Evolutionary conservation across 2,797 vertebrate species (phyloP).

Genomic region (Nyctalus aviator): DNA sequence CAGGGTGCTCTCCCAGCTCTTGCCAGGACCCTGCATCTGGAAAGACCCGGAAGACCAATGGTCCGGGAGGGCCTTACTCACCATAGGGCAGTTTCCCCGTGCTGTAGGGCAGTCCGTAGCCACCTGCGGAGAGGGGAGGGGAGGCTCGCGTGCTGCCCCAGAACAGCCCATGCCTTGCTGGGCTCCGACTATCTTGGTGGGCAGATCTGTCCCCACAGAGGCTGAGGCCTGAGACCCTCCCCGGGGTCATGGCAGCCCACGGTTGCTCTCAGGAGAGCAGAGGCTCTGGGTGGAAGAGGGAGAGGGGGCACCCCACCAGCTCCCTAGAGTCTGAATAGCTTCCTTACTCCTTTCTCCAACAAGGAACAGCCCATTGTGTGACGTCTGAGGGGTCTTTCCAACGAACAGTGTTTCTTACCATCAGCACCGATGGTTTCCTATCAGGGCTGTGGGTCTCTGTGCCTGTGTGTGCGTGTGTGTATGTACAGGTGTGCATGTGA

Average conservation of each 20-base stretch:
- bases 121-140: conserved; percentile 88
- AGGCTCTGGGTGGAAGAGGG: neutral
- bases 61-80: conserved; percentile 72
- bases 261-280: neutral
- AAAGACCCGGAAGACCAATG: neutral
- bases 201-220: neutral
- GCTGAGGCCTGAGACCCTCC: neutral
- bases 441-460: neutral
- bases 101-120: conserved; percentile 91
- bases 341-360: neutral
- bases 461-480: rapidly evolving
- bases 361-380: neutral
- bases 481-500: neutral
- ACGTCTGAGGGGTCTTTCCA: neutral
- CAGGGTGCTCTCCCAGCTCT: neutral
- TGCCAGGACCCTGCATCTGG: neutral
- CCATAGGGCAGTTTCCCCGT: conserved; percentile 92
- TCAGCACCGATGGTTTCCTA: neutral
- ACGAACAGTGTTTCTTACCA: neutral
- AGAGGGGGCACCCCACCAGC: neutral
- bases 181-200: neutral
- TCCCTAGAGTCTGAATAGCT: neutral
- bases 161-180: neutral
- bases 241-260: neutral
- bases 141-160: neutral